Evolutionary conservation across 1,140 invertebrate species (phyloP).

Genomic region (Kradibia gibbosae): DNA sequence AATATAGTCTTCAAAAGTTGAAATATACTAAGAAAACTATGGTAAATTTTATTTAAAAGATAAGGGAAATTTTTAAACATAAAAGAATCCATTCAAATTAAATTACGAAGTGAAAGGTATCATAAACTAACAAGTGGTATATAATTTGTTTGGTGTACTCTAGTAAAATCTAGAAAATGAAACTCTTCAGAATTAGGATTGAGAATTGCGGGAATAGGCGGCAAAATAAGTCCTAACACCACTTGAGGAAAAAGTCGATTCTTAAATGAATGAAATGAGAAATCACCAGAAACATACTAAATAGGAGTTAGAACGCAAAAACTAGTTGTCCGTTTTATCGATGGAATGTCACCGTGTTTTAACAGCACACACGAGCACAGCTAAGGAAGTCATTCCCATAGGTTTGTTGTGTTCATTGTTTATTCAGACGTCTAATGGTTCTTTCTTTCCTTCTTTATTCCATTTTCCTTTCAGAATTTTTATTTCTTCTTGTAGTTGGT

Average conservation of each 20-base stretch:
- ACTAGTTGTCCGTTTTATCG: slow-evolving; percentile 31
- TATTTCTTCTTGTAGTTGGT: slow-evolving; percentile 5
- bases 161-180: background rate
- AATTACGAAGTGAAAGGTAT: background rate
- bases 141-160: background rate
- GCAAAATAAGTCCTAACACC: background rate
- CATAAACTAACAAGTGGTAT: background rate
- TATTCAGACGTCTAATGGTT: slow-evolving; percentile 44
- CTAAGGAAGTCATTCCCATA: slow-evolving; percentile 41
- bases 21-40: too few species aligned
- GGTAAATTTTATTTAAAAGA: background rate
- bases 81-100: background rate
- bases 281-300: background rate
- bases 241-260: background rate
- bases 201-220: background rate
- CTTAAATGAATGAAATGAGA: slow-evolving; percentile 18
- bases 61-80: background rate
- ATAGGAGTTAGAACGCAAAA: slow-evolving; percentile 35
- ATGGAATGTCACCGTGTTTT: slow-evolving; percentile 36
- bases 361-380: slow-evolving; percentile 3
- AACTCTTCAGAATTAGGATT: background rate
- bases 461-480: slow-evolving; percentile 27
- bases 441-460: slow-evolving; percentile 37
- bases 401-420: slow-evolving; percentile 43
- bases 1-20: too few species aligned